A percentile compares a stretch with the other conserved stretches of the same genome.
These are phyloP conservation scores for Acrocephalus scirpaceus DNA, from an alignment of 2,797 vertebrate genomes.

Conservation along the genomic window DNA sequence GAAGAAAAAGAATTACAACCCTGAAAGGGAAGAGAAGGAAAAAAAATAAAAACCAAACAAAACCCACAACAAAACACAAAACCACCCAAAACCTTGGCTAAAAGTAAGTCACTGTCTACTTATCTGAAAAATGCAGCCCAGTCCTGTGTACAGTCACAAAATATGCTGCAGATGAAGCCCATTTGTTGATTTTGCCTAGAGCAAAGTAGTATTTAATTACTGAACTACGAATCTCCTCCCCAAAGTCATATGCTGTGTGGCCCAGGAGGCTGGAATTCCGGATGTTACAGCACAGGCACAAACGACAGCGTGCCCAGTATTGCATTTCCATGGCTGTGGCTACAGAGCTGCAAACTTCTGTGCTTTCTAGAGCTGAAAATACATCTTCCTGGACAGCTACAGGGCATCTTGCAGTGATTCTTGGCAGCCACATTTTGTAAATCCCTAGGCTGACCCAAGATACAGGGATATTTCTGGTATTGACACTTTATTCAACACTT, in stretches of 20 bases:
- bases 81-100: slow-evolving; percentile 2
- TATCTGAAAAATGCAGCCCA: slow-evolving; percentile 16
- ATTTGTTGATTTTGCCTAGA: slow-evolving; percentile 52
- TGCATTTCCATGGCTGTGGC: neutral
- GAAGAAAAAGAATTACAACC: slow-evolving; percentile 37
- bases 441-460: neutral
- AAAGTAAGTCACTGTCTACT: slow-evolving; percentile 36
- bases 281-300: neutral
- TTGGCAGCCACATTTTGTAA: neutral
- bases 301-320: neutral
- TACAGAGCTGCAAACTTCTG: neutral
- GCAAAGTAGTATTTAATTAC: slow-evolving; percentile 62
- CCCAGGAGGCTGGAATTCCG: slow-evolving; percentile 17
- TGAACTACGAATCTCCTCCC: slow-evolving; percentile 13
- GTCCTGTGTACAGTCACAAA: slow-evolving; percentile 22
- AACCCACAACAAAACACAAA: neutral
- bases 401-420: neutral
- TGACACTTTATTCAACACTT: neutral
- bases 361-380: neutral
- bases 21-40: neutral
- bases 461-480: neutral
- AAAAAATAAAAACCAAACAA: neutral
- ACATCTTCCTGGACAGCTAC: neutral
- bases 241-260: neutral
- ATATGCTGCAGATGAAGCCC: slow-evolving; percentile 37